phyloP scores from a whole-genome alignment of 2,113 vertebrate genomes.

The Mastomys coucha region DNA sequence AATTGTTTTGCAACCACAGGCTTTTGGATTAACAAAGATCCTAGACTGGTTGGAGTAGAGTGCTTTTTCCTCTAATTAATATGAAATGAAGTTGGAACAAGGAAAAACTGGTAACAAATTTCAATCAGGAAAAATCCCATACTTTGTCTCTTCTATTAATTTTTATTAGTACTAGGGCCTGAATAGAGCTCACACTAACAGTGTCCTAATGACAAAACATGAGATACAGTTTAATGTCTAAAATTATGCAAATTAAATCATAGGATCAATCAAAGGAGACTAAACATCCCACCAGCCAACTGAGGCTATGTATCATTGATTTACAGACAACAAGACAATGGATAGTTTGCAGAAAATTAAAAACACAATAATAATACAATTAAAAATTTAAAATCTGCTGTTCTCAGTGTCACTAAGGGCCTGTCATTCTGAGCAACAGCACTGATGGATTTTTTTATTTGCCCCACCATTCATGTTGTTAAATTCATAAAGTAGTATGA shows the following conservation, averaged over 20 bases:
- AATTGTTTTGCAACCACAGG: neutral
- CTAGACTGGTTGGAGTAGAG: neutral
- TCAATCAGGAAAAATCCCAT: neutral
- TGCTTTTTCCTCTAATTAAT: neutral
- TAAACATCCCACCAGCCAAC: neutral
- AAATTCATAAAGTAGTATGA: neutral
- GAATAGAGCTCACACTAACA: neutral
- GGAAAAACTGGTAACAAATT: neutral
- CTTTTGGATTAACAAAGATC: neutral
- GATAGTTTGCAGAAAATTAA: neutral
- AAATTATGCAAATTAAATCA: slow-evolving; percentile 42
- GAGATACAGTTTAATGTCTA: neutral
- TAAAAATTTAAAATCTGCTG: neutral
- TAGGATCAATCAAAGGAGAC: slow-evolving; percentile 59
- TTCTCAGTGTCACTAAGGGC: neutral
- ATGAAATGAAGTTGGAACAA: neutral
- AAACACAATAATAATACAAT: neutral
- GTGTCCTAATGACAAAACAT: neutral
- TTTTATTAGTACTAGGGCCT: neutral
- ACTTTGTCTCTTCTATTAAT: neutral
- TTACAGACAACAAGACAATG: neutral
- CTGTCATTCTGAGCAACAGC: neutral
- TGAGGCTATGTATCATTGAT: neutral
- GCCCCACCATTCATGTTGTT: neutral
- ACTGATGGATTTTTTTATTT: neutral